A percentile compares a stretch with the other conserved stretches of the same genome.
Conservation (phyloP, 2,888 invertebrate species). For the Tolmerus cingulatus region DNA sequence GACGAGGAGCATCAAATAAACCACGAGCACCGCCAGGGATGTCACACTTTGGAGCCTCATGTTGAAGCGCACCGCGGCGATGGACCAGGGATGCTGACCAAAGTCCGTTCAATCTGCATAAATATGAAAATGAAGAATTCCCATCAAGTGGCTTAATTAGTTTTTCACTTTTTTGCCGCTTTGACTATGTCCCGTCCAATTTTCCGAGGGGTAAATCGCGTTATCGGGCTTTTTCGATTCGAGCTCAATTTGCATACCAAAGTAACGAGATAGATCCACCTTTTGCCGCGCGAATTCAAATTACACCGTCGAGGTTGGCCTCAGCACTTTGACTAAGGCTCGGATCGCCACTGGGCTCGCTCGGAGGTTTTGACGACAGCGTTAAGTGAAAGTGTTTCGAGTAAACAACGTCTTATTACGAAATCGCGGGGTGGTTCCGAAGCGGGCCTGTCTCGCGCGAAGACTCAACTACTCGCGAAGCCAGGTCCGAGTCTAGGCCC, state of each 20-base stretch:
- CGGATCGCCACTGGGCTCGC: not conserved
- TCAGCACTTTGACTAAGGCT: slow-evolving; percentile 23
- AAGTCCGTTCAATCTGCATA: slow-evolving; percentile 33
- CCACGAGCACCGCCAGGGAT: not conserved
- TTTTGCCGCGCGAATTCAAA: not conserved
- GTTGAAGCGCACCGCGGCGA: not conserved
- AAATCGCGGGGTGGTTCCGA: slow-evolving; percentile 38
- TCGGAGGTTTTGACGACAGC: slow-evolving; percentile 11
- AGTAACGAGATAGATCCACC: slow-evolving; percentile 1
- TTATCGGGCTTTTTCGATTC: slow-evolving; percentile 28
- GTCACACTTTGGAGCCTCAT: slow-evolving; percentile 39
- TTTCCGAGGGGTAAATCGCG: not conserved
- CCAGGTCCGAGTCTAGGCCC: not conserved
- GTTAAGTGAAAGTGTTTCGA: slow-evolving; percentile 45
- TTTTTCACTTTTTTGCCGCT: slow-evolving; percentile 42
- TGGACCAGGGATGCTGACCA: not conserved
- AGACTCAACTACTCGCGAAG: not conserved
- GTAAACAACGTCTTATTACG: slow-evolving; percentile 37
- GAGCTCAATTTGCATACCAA: slow-evolving; percentile 43
- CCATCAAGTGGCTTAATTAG: slow-evolving; percentile 44
- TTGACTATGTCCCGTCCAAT: not conserved
- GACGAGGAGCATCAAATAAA: slow-evolving; percentile 4
- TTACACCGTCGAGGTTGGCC: not conserved
- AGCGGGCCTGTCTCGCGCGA: not conserved
- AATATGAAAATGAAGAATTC: slow-evolving; percentile 46